A percentile compares a stretch with the other conserved stretches of the same genome.
Evolutionary conservation across 1,140 invertebrate species (phyloP).

Genomic region (Bemisia tabaci): DNA sequence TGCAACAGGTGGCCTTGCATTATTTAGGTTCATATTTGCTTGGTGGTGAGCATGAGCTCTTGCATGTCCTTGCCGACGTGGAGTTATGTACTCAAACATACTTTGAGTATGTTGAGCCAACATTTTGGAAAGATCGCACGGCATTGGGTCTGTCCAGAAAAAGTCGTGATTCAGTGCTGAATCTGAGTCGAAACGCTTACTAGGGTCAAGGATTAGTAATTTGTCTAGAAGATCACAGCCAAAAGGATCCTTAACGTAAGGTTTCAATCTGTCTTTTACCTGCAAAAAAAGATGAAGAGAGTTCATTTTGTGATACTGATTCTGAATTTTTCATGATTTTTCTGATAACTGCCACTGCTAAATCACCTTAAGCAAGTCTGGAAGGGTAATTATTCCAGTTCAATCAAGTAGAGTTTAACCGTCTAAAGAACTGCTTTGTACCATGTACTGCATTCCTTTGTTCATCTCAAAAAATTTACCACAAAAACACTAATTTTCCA

Average conservation of each 20-base stretch:
- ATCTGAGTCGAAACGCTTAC: slow-evolving; percentile 80
- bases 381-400: no score
- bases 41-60: slow-evolving; percentile 47
- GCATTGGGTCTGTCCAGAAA: slow-evolving; percentile 96
- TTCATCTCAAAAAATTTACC: no score
- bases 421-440: no score
- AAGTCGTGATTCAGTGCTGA: slow-evolving; percentile 93
- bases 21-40: slow-evolving; percentile 28
- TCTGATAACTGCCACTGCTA: no score
- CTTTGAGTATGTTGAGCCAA: slow-evolving; percentile 83
- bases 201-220: slow-evolving; percentile 79
- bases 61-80: slow-evolving; percentile 51
- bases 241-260: slow-evolving; percentile 82
- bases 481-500: no score
- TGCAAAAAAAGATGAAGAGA: slow-evolving; percentile 19
- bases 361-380: no score
- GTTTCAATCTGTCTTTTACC: slow-evolving; percentile 77
- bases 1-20: not conserved
- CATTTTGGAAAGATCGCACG: slow-evolving; percentile 83
- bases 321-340: no score
- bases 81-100: slow-evolving; percentile 93
- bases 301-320: no score
- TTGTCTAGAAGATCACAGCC: slow-evolving; percentile 91
- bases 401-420: no score
- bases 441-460: no score